Conservation (phyloP, 2,797 vertebrate genomes). For the Amazonetta brasiliensis region DNA sequence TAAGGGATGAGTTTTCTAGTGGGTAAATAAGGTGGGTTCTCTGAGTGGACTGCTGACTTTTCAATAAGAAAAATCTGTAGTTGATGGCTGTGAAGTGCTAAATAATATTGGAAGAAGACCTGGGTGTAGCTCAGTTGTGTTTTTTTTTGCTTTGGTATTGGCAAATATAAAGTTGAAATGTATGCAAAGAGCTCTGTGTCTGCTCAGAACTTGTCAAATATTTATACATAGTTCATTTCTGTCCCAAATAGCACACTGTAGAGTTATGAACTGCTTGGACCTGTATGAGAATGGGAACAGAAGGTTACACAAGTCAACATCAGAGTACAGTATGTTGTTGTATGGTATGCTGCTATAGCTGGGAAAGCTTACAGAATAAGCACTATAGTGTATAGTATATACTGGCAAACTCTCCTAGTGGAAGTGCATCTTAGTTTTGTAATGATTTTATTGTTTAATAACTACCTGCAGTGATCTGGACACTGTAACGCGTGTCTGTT, state of each 20-base stretch:
- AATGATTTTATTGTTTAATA: background rate
- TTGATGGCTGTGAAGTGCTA: background rate
- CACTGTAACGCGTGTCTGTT: background rate
- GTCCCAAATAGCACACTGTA: background rate
- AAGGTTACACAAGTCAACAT: background rate
- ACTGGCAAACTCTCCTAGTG: background rate
- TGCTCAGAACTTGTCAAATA: slow-evolving; percentile 23
- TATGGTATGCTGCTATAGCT: background rate
- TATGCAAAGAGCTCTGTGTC: background rate
- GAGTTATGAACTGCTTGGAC: background rate
- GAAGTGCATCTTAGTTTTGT: background rate
- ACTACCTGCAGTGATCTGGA: slow-evolving; percentile 2
- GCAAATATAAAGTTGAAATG: background rate
- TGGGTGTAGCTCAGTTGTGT: background rate
- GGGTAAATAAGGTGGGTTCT: background rate
- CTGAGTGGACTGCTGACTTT: background rate
- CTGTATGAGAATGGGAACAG: background rate
- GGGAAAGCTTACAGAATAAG: background rate
- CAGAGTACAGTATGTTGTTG: background rate
- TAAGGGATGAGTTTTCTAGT: background rate
- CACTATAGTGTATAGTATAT: background rate
- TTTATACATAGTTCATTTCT: background rate
- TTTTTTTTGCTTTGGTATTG: background rate
- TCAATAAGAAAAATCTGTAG: background rate
- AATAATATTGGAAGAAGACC: background rate